Evolutionary conservation across 30 jellyfish, hydroid and myxozoan genomes (phyloP), one percentile per base, ranked within the genome.

Genomic region (Aurelia aurita): DNA sequence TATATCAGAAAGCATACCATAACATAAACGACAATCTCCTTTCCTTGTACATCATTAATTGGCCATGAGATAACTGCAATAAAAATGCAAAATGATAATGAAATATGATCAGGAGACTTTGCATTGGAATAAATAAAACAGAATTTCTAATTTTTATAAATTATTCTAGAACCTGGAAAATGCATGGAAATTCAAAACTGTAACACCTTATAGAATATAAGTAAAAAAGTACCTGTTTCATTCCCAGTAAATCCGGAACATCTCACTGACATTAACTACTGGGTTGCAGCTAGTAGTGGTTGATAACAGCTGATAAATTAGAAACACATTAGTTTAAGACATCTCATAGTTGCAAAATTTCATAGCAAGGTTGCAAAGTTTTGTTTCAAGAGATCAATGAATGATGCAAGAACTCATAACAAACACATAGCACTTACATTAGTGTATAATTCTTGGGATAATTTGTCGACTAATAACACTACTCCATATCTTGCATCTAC

Each of bases 401-500:
- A 54, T 51, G 19, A 31, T n/a, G 67, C 31, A 57, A 55, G 0
- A 43, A 53, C 63, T 1, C 3, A 26, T 21, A 9, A 68, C 20
- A 5, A 32, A 22, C 0, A 20, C 14, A 11, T 25, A 14, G 10
- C 46, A 29, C 87, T 64, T 66, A 91, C 96, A 59, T 72, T 79
- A 16, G 97, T 80, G 74, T 72, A 87, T 53, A 92, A 89, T 82
- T 92, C 97, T 27, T 92, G 89, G 5, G 93, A 79, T 12, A 85
- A 64, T 54, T 92, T 76, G 67, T 92, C 94, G 9, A 87, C 92
- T 58, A 92, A 77, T 58, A 92, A 79, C 26, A 92, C 97, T 20
- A 87, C 79, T 58, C 98, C 98, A 51, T 84, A 79, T 72, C 91
- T 96, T 14, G 98, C 98, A 49, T 72, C 65, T 32, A 91, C 91